Percentiles rank a stretch among this genome's conserved stretches.
These are phyloP conservation scores for Dolichallabes microphthalmus DNA, from an alignment of 2,113 vertebrate species.

Conservation along the genomic window DNA sequence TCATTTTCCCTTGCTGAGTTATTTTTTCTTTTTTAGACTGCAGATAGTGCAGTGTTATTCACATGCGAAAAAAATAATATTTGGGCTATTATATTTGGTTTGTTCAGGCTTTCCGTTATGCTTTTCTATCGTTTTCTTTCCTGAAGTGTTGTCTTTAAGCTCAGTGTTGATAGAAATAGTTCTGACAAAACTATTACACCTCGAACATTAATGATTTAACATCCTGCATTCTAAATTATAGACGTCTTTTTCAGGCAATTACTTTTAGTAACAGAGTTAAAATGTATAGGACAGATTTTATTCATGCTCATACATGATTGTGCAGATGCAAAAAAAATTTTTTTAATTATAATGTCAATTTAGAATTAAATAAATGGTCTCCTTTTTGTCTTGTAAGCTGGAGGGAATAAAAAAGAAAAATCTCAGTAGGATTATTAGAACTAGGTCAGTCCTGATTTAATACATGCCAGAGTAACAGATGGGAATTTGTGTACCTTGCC, in stretches of 20 bases:
- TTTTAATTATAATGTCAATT: not conserved
- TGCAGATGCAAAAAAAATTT: not conserved
- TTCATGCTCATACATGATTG: not conserved
- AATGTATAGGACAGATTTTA: not conserved
- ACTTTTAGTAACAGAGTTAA: not conserved
- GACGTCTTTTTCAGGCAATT: too few species aligned
- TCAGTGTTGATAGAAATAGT: not conserved
- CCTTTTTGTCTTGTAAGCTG: not conserved
- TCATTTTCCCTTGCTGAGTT: not conserved
- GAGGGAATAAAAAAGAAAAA: constrained; percentile 12
- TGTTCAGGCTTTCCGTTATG: not conserved
- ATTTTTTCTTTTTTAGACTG: not conserved
- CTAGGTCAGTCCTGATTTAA: constrained; percentile 34
- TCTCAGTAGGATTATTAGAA: constrained; percentile 37
- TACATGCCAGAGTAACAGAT: constrained; percentile 19
- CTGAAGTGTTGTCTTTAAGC: not conserved
- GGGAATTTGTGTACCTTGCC: constrained; percentile 7
- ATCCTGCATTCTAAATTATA: too few species aligned
- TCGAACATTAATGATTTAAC: not conserved
- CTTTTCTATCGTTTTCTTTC: not conserved
- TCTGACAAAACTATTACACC: not conserved
- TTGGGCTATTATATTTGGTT: not conserved
- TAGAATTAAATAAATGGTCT: not conserved
- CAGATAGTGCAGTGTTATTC: not conserved
- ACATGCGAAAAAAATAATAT: not conserved